These are phyloP conservation scores for Choloepus hoffmanni DNA, from an alignment of 2,113 vertebrate species.

Conservation along the genomic window DNA sequence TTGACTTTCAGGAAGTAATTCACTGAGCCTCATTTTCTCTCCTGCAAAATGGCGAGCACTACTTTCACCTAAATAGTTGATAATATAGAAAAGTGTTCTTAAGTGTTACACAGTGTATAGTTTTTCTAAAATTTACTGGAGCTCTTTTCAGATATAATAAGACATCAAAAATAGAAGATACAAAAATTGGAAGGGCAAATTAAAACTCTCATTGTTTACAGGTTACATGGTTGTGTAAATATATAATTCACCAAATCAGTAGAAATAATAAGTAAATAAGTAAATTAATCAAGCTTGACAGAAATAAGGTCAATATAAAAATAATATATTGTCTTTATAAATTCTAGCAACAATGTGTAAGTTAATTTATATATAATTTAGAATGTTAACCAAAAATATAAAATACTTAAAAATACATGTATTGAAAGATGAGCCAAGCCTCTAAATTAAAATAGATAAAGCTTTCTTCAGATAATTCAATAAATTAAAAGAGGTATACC, in stretches of 20 bases:
- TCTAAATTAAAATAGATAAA: not conserved
- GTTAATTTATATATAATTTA: not conserved
- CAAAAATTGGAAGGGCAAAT: not conserved
- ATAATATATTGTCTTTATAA: not conserved
- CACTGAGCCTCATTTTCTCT: not conserved
- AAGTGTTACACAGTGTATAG: not conserved
- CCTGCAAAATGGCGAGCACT: not conserved
- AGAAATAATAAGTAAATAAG: not conserved
- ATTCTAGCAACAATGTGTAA: not conserved
- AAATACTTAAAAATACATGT: not conserved
- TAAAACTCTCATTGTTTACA: not conserved
- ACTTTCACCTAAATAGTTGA: not conserved
- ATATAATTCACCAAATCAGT: not conserved
- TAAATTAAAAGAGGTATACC: not conserved
- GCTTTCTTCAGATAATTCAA: not conserved
- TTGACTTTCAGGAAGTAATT: not conserved
- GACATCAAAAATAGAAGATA: not conserved
- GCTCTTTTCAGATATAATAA: not conserved
- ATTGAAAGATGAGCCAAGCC: not conserved
- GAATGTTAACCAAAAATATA: not conserved
- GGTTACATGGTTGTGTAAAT: not conserved
- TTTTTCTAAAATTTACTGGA: not conserved
- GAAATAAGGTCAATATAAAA: not conserved
- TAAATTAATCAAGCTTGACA: not conserved
- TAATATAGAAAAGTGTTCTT: not conserved